Evolutionary conservation across 2,113 vertebrate genomes (phyloP), one percentile per base, ranked within the genome.

Genomic region (Hemichromis elongatus): DNA sequence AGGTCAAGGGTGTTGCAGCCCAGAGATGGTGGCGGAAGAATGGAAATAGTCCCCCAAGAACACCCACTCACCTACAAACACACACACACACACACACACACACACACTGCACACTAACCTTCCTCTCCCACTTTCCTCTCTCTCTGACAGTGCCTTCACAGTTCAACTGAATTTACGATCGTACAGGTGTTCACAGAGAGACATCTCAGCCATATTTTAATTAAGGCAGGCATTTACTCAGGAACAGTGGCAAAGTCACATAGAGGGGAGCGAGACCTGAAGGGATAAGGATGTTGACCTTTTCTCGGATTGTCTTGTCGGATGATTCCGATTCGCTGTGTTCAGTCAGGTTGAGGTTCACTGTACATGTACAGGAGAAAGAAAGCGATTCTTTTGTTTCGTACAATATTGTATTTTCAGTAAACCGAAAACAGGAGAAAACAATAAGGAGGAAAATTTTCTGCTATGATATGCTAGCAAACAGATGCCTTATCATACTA

Each of bases 1-100:
- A 33, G 93, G 93, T 95, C 94, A 94, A 91, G 94, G 92, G 86
- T 91, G 89, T 86, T 63, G 83, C 75, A 59, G 73, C 70, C 50
- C 77, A 86, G 91, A 83, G 61, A 77, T 56, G 78, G 82, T 4
- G 54, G 77, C 4, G 33, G 81, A 54, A 61, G 86, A 86, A 86
- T 80, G 57, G 85, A 90, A 82, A 75, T 24, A 16, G 68, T 85
- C 78, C 24, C 80, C 30, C 8, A 66, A 61, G 82, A 85, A 84
- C 77, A 81, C 45, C 54, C 80, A 42, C 53, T 40, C 54, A 9
- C 63, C 55, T 40, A 55, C 9, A 56, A n/a, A 33, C 57, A 21
- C 28, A 35, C 11, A 54, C 21, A 57, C 11, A 11, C 4, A 26
- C 59, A 16, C 45, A 47, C 66, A 80, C 4, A 45, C 9, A 40